phyloP scores from a whole-genome alignment of 2,113 vertebrate species.

The Bufo gargarizans region DNA sequence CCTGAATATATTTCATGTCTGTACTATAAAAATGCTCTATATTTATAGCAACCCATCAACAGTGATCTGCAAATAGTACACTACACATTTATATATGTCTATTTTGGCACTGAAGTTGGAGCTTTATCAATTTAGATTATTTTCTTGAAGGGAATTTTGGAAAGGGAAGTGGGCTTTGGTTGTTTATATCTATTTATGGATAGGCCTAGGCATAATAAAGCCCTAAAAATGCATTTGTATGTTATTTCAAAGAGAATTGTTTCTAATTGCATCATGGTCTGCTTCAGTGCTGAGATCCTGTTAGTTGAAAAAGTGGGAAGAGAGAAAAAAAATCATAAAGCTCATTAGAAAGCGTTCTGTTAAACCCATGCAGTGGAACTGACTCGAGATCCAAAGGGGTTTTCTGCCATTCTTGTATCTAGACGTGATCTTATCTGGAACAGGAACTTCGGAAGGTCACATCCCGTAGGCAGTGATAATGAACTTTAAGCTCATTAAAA shows the following conservation, averaged over 20 bases:
- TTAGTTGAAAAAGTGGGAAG: constrained; percentile 30
- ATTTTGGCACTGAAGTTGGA: constrained; percentile 1
- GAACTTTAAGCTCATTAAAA: constrained; percentile 49
- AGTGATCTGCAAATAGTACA: neutral
- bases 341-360: constrained; percentile 30
- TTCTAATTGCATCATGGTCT: constrained; percentile 41
- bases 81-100: neutral
- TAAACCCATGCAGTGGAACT: constrained; percentile 30
- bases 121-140: constrained; percentile 21
- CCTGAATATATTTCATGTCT: neutral
- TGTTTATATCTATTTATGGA: constrained; percentile 27
- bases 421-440: constrained; percentile 39
- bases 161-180: neutral
- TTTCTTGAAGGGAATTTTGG: constrained; percentile 20
- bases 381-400: constrained; percentile 45
- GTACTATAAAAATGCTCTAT: neutral
- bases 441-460: constrained; percentile 35
- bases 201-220: constrained; percentile 25
- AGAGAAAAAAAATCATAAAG: neutral
- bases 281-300: constrained; percentile 40
- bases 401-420: constrained; percentile 37
- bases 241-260: constrained; percentile 41
- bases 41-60: neutral
- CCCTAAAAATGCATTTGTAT: constrained; percentile 32
- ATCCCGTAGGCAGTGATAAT: constrained; percentile 29